Evolutionary conservation across 2,888 invertebrate species (phyloP), one percentile per base, ranked within the genome.

Genomic region (Cactoblastis cactorum): DNA sequence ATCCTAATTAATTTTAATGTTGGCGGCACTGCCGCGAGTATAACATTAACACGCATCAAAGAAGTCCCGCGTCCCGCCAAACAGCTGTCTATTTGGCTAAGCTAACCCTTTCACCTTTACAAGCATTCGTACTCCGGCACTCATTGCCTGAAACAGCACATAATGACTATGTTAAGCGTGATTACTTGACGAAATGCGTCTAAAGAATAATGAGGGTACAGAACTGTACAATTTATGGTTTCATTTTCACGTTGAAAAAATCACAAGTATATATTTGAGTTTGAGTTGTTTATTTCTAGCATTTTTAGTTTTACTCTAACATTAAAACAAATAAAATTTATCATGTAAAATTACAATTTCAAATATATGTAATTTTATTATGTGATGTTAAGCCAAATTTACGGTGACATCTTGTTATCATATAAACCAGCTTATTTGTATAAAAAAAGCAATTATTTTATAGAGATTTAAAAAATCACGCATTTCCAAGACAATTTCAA

Each of bases 61-160:
- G 14, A 9, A 37, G 37, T 37, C 37, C 37, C 17, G 17, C 14
- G 37, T 37, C 37, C 37, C 37, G 9, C 15, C 15, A 37, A 8
- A 59, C 55, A 53, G 52, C 53, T 55, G 35, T 28, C 53, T 56
- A 59, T 56, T 53, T 51, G 49, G 57, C 48, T 57, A 55, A 56
- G 48, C 51, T 47, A 47, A 59, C 56, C 65, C 71, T 66, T 59
- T 61, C 66, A 69, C 67, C 65, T 71, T 72, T 74, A 85, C 86
- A 83, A 71, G 83, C 69, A 70, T 81, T 74, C 70, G 65, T 78
- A 85, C 86, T 86, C 69, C 65, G 59, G 61, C 71, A 69, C 69
- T 67, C 79, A 77, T 86, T 73, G 71, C 63, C 64, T 71, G 71
- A 82, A 74, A 70, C 65, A 62, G 62, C 63, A 64, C 61, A 67